A percentile compares a stretch with the other conserved stretches of the same genome.
These are phyloP conservation scores for Delphinus delphis DNA, from an alignment of 2,113 vertebrate genomes.

Conservation along the genomic window DNA sequence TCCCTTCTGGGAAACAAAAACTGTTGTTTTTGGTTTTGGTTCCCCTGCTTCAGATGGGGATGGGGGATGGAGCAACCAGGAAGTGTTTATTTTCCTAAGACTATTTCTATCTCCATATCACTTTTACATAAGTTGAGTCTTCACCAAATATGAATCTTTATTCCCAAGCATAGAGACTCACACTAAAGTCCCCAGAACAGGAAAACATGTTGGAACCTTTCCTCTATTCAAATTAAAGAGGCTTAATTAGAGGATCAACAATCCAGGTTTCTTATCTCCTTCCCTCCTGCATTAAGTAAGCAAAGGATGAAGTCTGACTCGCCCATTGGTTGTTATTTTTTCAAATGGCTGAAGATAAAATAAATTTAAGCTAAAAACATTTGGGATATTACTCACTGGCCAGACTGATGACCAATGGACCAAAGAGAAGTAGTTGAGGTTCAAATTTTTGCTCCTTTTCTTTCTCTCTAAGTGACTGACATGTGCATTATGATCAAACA, in stretches of 20 bases:
- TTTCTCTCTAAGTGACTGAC: not conserved
- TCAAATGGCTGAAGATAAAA: not conserved
- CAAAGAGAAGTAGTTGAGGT: not conserved
- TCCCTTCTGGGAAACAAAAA: conserved; percentile 41
- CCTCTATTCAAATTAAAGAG: not conserved
- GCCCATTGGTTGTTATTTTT: not conserved
- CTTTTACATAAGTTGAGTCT: conserved; percentile 37
- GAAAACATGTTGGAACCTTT: not conserved
- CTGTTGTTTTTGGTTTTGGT: conserved; percentile 30
- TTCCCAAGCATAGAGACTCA: not conserved
- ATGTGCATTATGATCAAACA: not conserved
- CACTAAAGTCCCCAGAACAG: not conserved
- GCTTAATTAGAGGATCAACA: not conserved
- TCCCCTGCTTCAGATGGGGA: not conserved
- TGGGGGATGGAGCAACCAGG: not conserved
- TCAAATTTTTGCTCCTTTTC: not conserved
- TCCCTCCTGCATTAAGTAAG: not conserved
- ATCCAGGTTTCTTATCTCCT: not conserved
- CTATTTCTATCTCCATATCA: conserved; percentile 38
- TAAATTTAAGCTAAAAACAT: conserved; percentile 15
- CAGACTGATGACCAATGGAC: not conserved
- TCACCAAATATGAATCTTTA: conserved; percentile 45
- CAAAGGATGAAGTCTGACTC: not conserved
- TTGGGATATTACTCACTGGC: not conserved
- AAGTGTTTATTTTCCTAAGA: conserved; percentile 63